Evolutionary conservation across 2,888 invertebrate species (phyloP), one percentile per base, ranked within the genome.

Genomic region (Notodonta dromedarius): DNA sequence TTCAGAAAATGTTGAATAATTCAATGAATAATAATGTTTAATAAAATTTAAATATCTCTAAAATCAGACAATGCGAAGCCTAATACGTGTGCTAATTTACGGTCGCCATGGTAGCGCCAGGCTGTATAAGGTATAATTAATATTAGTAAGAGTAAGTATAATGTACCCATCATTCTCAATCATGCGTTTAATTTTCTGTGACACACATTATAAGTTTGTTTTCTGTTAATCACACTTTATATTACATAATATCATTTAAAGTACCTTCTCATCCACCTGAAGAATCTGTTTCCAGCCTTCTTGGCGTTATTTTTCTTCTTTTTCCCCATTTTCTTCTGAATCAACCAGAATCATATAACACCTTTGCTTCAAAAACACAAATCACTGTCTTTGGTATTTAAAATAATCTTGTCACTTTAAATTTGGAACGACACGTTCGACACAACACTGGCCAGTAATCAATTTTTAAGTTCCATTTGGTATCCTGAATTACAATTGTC

Each of bases 241-340:
- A 56, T 51, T n/a, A 24, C n/a, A 50, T 60, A 39, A 50, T 24
- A 60, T 59, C 53, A 14, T 55, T 42, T 65, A 65, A 62, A 56
- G 80, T 92, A 93, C 93, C 93, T 93, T 87, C 85, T 84, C 64
- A 93, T 93, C 93, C 93, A 93, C 55, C 93, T 87, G 73, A 93
- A 93, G 79, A 93, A 93, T 67, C 92, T 81, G 78, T 88, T 91
- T 14, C 90, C 89, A 51, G 86, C 84, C 74, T 85, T 90, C 73
- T 88, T 91, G 13, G 80, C 86, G 72, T 73, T 87, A 79, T 85
- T 87, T 86, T 91, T 93, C 87, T 91, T 93, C 85, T 92, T 93
- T 71, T 92, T 93, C 68, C 92, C 92, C 93, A 93, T 93, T 83
- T 80, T 85, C 75, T 69, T 74, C 56, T 64, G 65, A 59, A 65